These are phyloP conservation scores for Heteromormyrus szaboi DNA, from an alignment of 2,797 vertebrate genomes.

Conservation along the genomic window DNA sequence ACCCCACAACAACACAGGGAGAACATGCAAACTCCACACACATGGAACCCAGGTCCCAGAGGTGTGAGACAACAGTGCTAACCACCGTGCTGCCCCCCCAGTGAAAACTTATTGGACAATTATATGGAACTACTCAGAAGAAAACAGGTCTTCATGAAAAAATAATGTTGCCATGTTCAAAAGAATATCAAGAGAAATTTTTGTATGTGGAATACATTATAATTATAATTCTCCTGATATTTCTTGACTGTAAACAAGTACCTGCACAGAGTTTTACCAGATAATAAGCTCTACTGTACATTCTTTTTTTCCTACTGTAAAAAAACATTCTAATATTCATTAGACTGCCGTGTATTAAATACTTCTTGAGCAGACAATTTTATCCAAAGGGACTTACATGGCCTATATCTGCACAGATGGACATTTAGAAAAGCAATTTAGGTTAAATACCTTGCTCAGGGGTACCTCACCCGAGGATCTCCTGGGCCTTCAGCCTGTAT, in stretches of 20 bases:
- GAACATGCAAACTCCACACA: background rate
- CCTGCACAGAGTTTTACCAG: background rate
- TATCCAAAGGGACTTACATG: slow-evolving; percentile 1
- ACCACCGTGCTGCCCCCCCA: background rate
- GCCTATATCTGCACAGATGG: slow-evolving; percentile 1
- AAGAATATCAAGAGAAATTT: background rate
- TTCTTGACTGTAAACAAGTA: background rate
- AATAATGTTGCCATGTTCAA: background rate
- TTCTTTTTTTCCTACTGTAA: background rate
- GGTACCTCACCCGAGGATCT: background rate
- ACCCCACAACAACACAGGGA: background rate
- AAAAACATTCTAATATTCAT: background rate
- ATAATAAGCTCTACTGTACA: background rate
- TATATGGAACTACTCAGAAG: background rate
- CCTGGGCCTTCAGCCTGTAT: background rate
- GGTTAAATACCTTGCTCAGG: slow-evolving; percentile 1
- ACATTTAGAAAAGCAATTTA: background rate
- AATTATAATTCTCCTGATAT: background rate
- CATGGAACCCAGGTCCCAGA: background rate
- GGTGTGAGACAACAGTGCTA: background rate
- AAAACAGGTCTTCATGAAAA: background rate
- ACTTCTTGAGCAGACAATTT: slow-evolving; percentile 1
- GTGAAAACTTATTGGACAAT: background rate
- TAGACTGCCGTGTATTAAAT: background rate
- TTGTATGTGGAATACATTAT: background rate